Evolutionary conservation across 2,113 vertebrate genomes (phyloP), one percentile per base, ranked within the genome.

Genomic region (Ameiurus melas): DNA sequence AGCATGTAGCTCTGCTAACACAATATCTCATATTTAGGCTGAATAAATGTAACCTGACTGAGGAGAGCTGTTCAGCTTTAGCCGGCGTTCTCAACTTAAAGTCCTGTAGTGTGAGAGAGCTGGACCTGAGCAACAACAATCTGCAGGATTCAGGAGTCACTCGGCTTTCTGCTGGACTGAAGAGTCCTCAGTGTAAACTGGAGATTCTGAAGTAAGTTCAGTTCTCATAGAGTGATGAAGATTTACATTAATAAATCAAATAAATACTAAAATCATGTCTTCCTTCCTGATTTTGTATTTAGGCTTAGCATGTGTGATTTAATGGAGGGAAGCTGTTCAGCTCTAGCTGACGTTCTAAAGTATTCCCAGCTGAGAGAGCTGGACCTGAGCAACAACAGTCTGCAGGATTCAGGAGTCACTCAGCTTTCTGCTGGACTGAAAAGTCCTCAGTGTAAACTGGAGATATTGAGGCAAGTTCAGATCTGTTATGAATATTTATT

Each of bases 111-210:
- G 71, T 88, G 47, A 57, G 25, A 53, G 71, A 88, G 13, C 51
- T 88, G 68, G 68, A 71, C 22, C 78, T 87, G 62, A 84, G 71
- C 8, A 12, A 12, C 78, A 81, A 51, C 81, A 79, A 36, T 43
- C 71, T 75, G 39, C 9, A 43, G 71, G 71, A 75, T 75, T 25
- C 71, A 75, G 71, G 71, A 47, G 71, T 75, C 71, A 25, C 71
- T 75, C 39, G 9, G 71, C 71, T 75, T 75, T 75, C 71, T 75
- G 71, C 20, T 47, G 71, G 36, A 75, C 71, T 75, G 36, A 75
- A 75, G 13, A 9, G 10, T 25, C 39, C 1, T 13, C 36, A 25
- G 25, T 80, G 51, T 75, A 75, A 43, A 3, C 71, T 75, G 20
- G 3, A 75, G 36, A 43, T 43, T 22, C 36, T 36, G 4, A 33